phyloP scores from a whole-genome alignment of 2,113 vertebrate genomes.

The Macroglossus sobrinus region DNA sequence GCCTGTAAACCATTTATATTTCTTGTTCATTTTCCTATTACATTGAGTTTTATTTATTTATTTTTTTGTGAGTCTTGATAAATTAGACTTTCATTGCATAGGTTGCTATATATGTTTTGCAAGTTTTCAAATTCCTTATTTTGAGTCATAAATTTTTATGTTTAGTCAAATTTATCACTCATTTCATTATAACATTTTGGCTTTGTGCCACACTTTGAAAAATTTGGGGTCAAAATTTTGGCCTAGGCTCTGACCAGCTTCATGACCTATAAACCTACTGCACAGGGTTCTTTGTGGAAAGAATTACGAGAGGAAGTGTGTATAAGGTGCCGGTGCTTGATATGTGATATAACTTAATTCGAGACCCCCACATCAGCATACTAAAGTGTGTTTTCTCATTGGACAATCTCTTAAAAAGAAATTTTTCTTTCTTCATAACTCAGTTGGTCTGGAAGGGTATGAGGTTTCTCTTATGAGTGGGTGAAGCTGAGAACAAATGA shows the following conservation, averaged over 20 bases:
- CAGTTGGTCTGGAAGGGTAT: background rate
- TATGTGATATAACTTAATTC: background rate
- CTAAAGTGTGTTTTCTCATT: background rate
- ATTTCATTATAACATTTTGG: background rate
- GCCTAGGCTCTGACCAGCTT: background rate
- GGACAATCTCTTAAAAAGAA: background rate
- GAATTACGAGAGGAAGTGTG: background rate
- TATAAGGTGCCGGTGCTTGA: background rate
- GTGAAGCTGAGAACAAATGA: background rate
- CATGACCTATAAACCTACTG: background rate
- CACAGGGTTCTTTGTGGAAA: background rate
- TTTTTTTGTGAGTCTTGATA: background rate
- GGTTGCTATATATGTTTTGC: background rate
- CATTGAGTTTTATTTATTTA: background rate
- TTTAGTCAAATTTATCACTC: background rate
- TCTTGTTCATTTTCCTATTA: background rate
- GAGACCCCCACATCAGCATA: background rate
- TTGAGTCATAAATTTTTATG: background rate
- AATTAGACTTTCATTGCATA: background rate
- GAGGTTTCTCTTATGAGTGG: background rate
- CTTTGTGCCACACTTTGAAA: background rate
- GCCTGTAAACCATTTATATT: background rate
- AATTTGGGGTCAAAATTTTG: background rate
- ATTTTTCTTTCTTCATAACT: background rate
- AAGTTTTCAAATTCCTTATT: background rate